Conservation (phyloP, 2,797 vertebrate genomes). For the Tokudaia muenninki region DNA sequence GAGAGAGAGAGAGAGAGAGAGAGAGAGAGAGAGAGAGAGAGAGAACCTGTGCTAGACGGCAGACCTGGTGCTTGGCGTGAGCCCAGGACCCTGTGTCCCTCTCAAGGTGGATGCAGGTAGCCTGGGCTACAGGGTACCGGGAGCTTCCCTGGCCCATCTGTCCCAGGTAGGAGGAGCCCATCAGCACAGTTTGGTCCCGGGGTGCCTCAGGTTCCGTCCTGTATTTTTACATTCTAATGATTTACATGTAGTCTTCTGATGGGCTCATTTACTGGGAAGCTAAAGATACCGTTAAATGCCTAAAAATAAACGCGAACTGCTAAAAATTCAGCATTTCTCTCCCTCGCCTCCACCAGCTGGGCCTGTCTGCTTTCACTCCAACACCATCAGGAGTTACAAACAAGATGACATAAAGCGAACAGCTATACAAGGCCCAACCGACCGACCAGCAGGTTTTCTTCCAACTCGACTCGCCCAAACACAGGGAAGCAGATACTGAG, state of each 20-base stretch:
- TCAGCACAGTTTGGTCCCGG: neutral
- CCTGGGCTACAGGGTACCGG: rapidly evolving
- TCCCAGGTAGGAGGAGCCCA: neutral
- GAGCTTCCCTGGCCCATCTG: neutral
- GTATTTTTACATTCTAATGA: constrained; percentile 71
- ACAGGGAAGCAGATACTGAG: constrained; percentile 36
- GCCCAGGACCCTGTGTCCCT: neutral
- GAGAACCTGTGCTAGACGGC: rapidly evolving
- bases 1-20: neutral
- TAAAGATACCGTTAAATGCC: constrained; percentile 85
- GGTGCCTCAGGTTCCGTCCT: constrained; percentile 53
- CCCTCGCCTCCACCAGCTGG: constrained; percentile 86
- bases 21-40: neutral
- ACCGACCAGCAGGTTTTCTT: constrained; percentile 68
- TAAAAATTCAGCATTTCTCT: constrained; percentile 88
- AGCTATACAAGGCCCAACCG: constrained; percentile 75
- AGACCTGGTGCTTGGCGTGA: rapidly evolving
- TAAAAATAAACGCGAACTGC: constrained; percentile 88
- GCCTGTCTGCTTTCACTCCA: constrained; percentile 86
- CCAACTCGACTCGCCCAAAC: constrained; percentile 82
- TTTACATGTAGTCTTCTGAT: constrained; percentile 81
- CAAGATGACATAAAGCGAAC: constrained; percentile 77
- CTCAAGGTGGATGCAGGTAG: neutral
- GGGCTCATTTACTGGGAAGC: constrained; percentile 84
- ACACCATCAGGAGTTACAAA: constrained; percentile 85